These are phyloP conservation scores for Irena cyanogastra DNA, from an alignment of 2,113 vertebrate species.

Conservation along the genomic window DNA sequence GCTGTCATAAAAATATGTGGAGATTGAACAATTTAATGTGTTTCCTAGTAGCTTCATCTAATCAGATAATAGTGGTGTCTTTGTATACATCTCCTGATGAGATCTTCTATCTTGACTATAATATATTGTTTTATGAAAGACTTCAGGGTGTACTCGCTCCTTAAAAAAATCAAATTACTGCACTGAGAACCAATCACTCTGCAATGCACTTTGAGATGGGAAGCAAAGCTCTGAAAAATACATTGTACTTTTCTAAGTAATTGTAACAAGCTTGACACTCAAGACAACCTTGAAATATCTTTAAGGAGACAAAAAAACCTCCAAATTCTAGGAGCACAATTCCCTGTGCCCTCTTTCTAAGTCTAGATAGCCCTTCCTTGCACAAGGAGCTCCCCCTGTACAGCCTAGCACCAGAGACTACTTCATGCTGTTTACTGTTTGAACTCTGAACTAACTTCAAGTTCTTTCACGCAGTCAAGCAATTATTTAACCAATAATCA, in stretches of 20 bases:
- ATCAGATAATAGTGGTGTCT: neutral
- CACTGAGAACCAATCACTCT: neutral
- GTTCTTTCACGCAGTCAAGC: neutral
- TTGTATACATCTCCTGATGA: neutral
- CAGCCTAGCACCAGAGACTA: neutral
- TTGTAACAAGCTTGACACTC: neutral
- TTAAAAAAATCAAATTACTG: neutral
- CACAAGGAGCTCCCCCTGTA: neutral
- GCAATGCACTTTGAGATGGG: neutral
- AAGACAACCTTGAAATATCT: neutral
- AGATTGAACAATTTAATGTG: neutral
- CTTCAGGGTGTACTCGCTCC: neutral
- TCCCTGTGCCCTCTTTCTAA: neutral
- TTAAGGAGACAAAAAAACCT: neutral
- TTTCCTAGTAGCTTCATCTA: neutral
- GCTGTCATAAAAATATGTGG: neutral
- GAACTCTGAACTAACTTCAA: neutral
- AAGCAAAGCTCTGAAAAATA: neutral
- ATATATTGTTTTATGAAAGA: neutral
- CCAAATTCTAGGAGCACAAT: neutral
- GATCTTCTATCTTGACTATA: neutral
- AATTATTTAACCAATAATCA: slow-evolving; percentile 52
- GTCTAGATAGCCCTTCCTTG: neutral
- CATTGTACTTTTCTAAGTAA: neutral
- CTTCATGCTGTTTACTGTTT: neutral